Evolutionary conservation across 1,140 invertebrate genomes (phyloP), one percentile per base, ranked within the genome.

Genomic region (Heliconius congener): DNA sequence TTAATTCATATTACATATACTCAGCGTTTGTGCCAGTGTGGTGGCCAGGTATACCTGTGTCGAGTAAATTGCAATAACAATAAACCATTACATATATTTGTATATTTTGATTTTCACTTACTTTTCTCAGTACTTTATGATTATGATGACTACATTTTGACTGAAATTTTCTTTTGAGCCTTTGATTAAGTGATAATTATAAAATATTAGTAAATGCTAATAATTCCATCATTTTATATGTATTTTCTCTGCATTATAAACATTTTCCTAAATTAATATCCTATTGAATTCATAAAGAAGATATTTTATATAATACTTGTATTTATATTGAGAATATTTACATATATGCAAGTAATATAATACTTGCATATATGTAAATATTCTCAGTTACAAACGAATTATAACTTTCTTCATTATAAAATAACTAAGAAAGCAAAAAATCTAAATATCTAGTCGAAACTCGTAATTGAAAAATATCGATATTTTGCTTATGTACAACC

Each of bases 31-130:
- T 66, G n/a, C 60, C n/a, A 23, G 60, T 66, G 60, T 66, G 60
- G 27, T 66, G 60, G 23, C 60, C 60, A 66, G 27, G 60, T 66
- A 9, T 30, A 66, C 60, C 60, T 66, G 60, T 66, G 60, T 30
- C 60, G n/a, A 66, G 27, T 13, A 66, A 27, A 66, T 66, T 66
- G 60, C 60, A 66, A 66, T 66, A 66, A 66, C 60, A 66, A 66
- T 66, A 66, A 66, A 66, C 60, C 60, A 66, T 66, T 66, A 66
- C 60, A 66, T 66, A 66, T 66, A 66, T 66, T 66, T 66, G 60
- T 66, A 66, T 66, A 66, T n/a, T 66, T 66, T 66, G 60, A 66
- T 66, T 66, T 66, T 66, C 60, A 66, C 60, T 66, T 46, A 46
- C 42, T 46, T 11, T 66, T 57, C 19, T 57, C 8, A 23, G n/a